Conservation (phyloP, 2,113 vertebrate species). For the Ceyx melanurus region DNA sequence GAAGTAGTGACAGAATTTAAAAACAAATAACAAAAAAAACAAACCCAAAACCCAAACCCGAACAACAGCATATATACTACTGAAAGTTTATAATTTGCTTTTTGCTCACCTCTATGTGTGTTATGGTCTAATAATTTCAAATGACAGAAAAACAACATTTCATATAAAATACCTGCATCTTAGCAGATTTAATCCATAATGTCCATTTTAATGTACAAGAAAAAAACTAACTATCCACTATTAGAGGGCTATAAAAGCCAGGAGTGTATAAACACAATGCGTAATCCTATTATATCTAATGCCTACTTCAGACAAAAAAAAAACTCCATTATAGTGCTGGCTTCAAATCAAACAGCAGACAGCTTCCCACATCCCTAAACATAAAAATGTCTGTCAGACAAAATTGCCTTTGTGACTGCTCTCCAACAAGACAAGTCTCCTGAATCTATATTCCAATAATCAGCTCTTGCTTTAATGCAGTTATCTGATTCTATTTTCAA, state of each 20-base stretch:
- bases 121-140: conserved; percentile 3
- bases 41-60: background rate
- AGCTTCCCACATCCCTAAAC: background rate
- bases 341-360: conserved; percentile 32
- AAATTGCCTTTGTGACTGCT: background rate
- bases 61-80: background rate
- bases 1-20: background rate
- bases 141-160: conserved; percentile 23
- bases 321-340: conserved; percentile 27
- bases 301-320: conserved; percentile 23
- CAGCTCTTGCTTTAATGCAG: conserved; percentile 36
- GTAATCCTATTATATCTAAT: conserved; percentile 30
- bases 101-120: conserved; percentile 17
- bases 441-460: conserved; percentile 14
- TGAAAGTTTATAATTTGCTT: background rate
- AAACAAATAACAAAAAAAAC: background rate
- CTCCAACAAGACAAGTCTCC: background rate
- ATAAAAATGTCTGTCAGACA: background rate
- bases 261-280: conserved; percentile 23
- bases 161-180: background rate
- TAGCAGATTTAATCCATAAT: conserved; percentile 27
- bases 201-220: conserved; percentile 24
- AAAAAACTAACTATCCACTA: conserved; percentile 10
- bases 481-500: conserved; percentile 40
- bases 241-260: background rate